Base-by-base conservation (phyloP, 2,888 invertebrate species). In the Brachypalpus laphriformis region DNA sequence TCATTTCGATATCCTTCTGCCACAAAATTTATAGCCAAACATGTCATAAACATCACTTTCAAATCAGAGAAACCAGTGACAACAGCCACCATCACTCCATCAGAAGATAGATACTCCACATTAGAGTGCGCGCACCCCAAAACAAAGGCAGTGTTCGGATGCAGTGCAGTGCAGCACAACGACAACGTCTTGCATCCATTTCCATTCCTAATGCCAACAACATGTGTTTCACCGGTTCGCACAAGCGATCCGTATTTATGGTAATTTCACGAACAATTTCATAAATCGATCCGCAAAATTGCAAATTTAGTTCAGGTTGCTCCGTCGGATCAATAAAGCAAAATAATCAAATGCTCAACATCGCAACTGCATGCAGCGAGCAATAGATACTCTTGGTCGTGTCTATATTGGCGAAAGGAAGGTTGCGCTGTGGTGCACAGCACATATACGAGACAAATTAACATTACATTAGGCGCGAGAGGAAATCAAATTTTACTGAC, bases 251-350 rank as follows among this genome's bases (percentile, higher is more conserved):
- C 37, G 76, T 88, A 89, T 89, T 89, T 89, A 89, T 89, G 89
- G 87, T 88, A 88, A 89, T 89, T 89, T 88, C 86, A 88, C 82
- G 87, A 88, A 87, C 88, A 88, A 88, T 88, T 88, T 88, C 88
- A 89, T 89, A 89, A 89, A 88, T 88, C 88, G 87, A 88, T 87
- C 81, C 59, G 85, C 78, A 82, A 86, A 81, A 87, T 85, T 77
- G 85, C 76, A 59, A 86, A 82, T 86, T 86, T 77, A 77, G 86
- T 86, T 86, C 86, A 86, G 86, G 81, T 86, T 82, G 76, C 72
- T 77, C 63, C 45, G 76, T 56, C 71, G 61, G 57, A 82, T 77
- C 82, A 86, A 86, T 86, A 86, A 86, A 86, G 72, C 86, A 86
- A 86, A 86, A 82, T 77, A 86, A 82, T 86, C 86, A 86, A 86